Percentiles rank a stretch among this genome's conserved stretches.
These are phyloP conservation scores for Trachelus iudaicus DNA, from an alignment of 2,888 invertebrate genomes.

Conservation along the genomic window DNA sequence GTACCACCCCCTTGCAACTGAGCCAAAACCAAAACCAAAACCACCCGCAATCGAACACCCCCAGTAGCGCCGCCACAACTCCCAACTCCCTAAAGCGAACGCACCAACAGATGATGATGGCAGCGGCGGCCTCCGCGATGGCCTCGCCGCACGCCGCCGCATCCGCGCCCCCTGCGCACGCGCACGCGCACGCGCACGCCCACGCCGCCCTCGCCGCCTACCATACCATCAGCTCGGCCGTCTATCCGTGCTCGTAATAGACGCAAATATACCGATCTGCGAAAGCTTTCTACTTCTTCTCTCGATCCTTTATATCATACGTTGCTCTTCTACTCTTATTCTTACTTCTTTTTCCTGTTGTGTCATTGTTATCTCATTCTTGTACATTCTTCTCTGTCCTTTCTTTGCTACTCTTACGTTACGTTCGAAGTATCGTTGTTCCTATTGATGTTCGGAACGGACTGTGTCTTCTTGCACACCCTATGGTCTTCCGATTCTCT, in stretches of 20 bases:
- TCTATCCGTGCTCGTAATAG: constrained; percentile 87
- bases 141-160: constrained; percentile 73
- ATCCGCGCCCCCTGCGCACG: constrained; percentile 74
- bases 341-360: too few relatives aligned
- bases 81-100: constrained; percentile 67
- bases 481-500: too few relatives aligned
- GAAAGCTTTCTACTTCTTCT: constrained; percentile 33
- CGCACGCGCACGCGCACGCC: constrained; percentile 68
- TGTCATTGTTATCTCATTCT: too few relatives aligned
- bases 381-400: too few relatives aligned
- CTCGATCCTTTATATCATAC: constrained; percentile 1
- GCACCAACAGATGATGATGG: constrained; percentile 66
- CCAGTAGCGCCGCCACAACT: constrained; percentile 67
- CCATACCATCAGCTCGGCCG: constrained; percentile 82
- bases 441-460: too few relatives aligned
- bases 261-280: constrained; percentile 41
- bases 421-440: too few relatives aligned
- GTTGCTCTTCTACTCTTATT: too few relatives aligned
- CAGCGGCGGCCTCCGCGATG: constrained; percentile 65
- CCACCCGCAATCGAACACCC: constrained; percentile 58
- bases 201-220: constrained; percentile 72
- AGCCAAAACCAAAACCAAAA: constrained; percentile 63
- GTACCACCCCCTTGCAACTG: constrained; percentile 61
- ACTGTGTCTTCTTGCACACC: too few relatives aligned
- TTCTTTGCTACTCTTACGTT: too few relatives aligned